Percentiles rank a stretch among this genome's conserved stretches.
Conservation (phyloP, 2,797 vertebrate genomes). For the Delichon dasypus region DNA sequence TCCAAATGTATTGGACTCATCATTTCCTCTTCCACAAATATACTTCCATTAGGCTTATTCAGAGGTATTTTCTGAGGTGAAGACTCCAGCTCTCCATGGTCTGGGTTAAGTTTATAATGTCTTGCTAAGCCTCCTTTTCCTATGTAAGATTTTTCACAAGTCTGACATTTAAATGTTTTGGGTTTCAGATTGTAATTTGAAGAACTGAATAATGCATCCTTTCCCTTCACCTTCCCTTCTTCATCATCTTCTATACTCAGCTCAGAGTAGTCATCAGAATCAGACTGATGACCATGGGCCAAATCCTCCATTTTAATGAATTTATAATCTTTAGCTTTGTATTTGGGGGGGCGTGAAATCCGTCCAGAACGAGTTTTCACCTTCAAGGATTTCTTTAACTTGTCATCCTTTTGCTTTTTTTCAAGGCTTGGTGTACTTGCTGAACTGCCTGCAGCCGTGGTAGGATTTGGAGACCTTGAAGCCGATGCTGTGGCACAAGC, state of each 20-base stretch:
- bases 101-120: constrained; percentile 90
- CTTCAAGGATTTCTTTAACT: constrained; percentile 83
- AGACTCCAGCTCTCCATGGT: constrained; percentile 76
- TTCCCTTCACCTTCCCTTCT: constrained; percentile 69
- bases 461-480: neutral
- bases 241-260: constrained; percentile 92
- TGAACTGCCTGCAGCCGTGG: constrained; percentile 5
- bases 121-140: constrained; percentile 90
- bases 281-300: constrained; percentile 88
- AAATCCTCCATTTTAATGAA: constrained; percentile 95
- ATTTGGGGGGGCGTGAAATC: constrained; percentile 91
- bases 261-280: constrained; percentile 95
- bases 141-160: constrained; percentile 93
- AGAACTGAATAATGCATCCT: constrained; percentile 56
- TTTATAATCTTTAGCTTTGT: constrained; percentile 96
- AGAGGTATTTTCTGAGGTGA: constrained; percentile 22
- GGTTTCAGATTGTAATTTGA: constrained; percentile 82
- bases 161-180: constrained; percentile 85
- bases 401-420: constrained; percentile 74
- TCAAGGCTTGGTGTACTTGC: neutral
- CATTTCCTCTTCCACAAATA: neutral
- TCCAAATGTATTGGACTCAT: neutral
- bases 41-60: constrained; percentile 19
- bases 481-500: neutral
- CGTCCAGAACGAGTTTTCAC: constrained; percentile 92